Conservation (phyloP, 1,140 invertebrate genomes). For the Subanguina moxae region DNA sequence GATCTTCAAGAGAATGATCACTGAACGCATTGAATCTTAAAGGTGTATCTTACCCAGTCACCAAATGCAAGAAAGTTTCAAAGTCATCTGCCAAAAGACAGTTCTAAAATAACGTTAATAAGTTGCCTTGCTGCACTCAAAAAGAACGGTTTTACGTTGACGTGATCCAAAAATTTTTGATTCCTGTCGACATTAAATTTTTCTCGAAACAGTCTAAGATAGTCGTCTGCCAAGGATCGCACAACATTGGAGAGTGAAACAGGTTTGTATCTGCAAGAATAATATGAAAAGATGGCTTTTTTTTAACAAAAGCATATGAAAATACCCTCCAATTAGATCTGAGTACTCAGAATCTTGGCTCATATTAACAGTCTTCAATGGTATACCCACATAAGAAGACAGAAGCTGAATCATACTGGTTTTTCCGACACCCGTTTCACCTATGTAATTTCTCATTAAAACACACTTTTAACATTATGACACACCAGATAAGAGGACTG, state of each 20-base stretch:
- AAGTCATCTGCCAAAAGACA: constrained; percentile 63
- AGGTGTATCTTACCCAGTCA: no score
- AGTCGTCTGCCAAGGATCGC: constrained; percentile 75
- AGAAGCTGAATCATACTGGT: constrained; percentile 91
- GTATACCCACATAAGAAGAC: constrained; percentile 70
- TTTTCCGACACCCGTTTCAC: constrained; percentile 94
- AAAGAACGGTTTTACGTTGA: constrained; percentile 63
- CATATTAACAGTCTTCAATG: constrained; percentile 93
- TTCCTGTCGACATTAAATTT: constrained; percentile 79
- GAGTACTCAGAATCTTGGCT: constrained; percentile 96
- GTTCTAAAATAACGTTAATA: constrained; percentile 59
- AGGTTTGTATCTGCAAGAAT: constrained; percentile 75
- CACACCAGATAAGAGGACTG: constrained; percentile 81
- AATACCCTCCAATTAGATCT: constrained; percentile 84
- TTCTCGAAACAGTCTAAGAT: constrained; percentile 74
- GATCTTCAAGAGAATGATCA: constrained; percentile 71
- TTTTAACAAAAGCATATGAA: constrained; percentile 11
- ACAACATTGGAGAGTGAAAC: constrained; percentile 82
- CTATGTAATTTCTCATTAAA: no score
- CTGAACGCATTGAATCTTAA: no score
- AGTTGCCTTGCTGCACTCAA: no score
- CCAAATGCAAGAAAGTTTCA: neutral
- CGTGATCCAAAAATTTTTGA: constrained; percentile 74
- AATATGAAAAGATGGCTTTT: no score
- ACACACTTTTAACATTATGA: no score